A percentile compares a stretch with the other conserved stretches of the same genome.
These are phyloP conservation scores for Limnodromus scolopaceus DNA, from an alignment of 2,797 vertebrate genomes.

Conservation along the genomic window DNA sequence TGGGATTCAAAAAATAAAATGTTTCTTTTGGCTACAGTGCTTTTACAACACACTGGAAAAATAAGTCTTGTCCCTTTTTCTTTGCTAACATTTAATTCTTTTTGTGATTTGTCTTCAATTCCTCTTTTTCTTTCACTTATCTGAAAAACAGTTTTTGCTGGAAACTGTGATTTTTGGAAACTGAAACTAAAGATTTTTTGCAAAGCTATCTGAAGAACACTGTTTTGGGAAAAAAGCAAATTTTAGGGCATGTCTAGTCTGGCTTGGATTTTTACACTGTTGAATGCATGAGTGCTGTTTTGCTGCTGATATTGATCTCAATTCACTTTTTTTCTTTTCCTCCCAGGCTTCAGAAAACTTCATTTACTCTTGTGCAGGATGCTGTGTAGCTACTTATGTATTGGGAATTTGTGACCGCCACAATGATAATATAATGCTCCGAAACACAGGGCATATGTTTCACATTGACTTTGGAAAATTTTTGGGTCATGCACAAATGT, in stretches of 20 bases:
- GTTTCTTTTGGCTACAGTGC: not conserved
- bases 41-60: not conserved
- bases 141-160: not conserved
- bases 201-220: not conserved
- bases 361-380: slow-evolving; percentile 98
- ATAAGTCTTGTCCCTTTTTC: not conserved
- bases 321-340: not conserved
- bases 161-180: not conserved
- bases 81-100: not conserved
- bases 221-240: not conserved
- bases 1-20: not conserved
- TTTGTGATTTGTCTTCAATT: not conserved
- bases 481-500: slow-evolving; percentile 97
- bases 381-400: slow-evolving; percentile 96
- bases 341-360: slow-evolving; percentile 96
- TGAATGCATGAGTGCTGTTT: not conserved
- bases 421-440: slow-evolving; percentile 99
- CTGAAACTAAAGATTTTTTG: not conserved
- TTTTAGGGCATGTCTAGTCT: not conserved
- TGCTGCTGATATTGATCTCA: not conserved
- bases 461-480: slow-evolving; percentile 99
- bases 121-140: not conserved
- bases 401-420: slow-evolving; percentile 98
- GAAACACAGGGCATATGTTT: slow-evolving; percentile 97
- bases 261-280: not conserved